A percentile compares a stretch with the other conserved stretches of the same genome.
phyloP scores from a whole-genome alignment of 1,140 invertebrate species.

The Drosophila burlai region DNA sequence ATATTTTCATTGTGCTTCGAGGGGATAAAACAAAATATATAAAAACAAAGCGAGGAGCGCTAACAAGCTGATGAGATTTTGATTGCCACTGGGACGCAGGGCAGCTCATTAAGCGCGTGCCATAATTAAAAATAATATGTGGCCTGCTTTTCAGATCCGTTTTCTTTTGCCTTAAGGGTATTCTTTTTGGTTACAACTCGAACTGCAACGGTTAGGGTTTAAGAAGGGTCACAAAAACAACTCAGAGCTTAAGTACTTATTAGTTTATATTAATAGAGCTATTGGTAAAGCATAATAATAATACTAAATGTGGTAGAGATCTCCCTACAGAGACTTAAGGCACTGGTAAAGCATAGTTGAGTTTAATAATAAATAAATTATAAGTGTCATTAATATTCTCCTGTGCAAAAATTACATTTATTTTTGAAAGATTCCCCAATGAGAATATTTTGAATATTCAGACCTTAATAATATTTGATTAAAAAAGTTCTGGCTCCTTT shows the following conservation, averaged over 20 bases:
- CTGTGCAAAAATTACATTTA: too few species aligned
- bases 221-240: background rate
- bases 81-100: slow-evolving; percentile 49
- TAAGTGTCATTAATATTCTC: too few species aligned
- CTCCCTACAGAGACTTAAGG: too few species aligned
- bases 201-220: background rate
- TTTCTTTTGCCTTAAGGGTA: background rate
- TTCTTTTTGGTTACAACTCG: background rate
- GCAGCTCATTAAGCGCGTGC: slow-evolving; percentile 37
- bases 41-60: slow-evolving; percentile 1
- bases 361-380: background rate
- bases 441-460: too few species aligned
- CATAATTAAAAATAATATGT: slow-evolving; percentile 49
- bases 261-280: background rate
- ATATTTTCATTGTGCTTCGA: slow-evolving; percentile 49
- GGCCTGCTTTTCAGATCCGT: slow-evolving; percentile 7
- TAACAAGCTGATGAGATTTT: slow-evolving; percentile 60
- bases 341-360: background rate
- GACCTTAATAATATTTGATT: too few species aligned
- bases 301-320: too few species aligned
- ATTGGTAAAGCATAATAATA: too few species aligned
- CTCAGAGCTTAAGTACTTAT: background rate
- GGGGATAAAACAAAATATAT: slow-evolving; percentile 1
- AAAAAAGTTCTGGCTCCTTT: too few species aligned
- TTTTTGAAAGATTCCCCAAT: too few species aligned